phyloP scores from a whole-genome alignment of 2,888 invertebrate genomes.

The Dasysyrphus tricinctus region DNA sequence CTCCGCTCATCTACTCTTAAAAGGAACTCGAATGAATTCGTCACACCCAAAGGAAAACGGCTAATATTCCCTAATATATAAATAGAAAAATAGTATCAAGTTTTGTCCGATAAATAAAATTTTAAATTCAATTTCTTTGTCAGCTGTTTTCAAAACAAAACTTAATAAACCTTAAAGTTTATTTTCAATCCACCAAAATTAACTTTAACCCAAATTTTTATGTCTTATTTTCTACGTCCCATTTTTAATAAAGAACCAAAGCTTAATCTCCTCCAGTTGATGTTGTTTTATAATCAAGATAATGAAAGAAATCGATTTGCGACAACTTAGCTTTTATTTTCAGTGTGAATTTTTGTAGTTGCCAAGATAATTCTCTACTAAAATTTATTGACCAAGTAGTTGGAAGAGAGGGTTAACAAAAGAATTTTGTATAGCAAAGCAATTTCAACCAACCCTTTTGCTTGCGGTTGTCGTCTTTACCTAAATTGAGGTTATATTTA shows the following conservation, averaged over 20 bases:
- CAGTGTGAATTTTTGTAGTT: constrained; percentile 46
- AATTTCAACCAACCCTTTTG: constrained; percentile 33
- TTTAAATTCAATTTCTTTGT: too few species aligned
- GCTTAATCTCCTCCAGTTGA: not conserved
- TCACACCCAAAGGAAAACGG: too few species aligned
- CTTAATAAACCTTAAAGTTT: too few species aligned
- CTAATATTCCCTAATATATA: too few species aligned
- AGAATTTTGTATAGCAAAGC: constrained; percentile 32
- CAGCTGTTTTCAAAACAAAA: too few species aligned
- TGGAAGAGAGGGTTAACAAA: constrained; percentile 36
- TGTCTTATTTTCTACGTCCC: too few species aligned
- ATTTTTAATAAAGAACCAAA: not conserved
- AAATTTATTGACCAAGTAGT: constrained; percentile 39
- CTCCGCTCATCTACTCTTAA: too few species aligned
- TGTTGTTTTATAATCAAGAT: not conserved
- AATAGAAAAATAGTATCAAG: too few species aligned
- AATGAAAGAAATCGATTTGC: constrained; percentile 54
- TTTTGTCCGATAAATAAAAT: too few species aligned
- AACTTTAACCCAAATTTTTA: too few species aligned
- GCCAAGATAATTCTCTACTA: constrained; percentile 63
- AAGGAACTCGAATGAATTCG: too few species aligned
- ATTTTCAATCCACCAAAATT: too few species aligned
- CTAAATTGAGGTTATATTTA: constrained; percentile 58
- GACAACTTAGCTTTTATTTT: constrained; percentile 33
- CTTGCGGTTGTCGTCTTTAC: constrained; percentile 22